Evolutionary conservation across 2,888 invertebrate species (phyloP).

Genomic region (Germaria angustata): DNA sequence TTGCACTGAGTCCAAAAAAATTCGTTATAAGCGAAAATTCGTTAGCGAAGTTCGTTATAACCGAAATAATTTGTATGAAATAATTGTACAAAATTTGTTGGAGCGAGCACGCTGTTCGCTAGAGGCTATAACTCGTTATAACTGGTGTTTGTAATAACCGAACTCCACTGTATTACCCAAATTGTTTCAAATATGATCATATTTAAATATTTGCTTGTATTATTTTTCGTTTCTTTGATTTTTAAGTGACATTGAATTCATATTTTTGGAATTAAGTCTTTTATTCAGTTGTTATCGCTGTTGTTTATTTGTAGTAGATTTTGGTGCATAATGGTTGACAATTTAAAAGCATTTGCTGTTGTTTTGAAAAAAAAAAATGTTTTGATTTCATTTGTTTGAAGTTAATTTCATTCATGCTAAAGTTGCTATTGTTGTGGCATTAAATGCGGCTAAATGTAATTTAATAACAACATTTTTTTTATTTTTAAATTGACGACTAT

Average conservation of each 20-base stretch:
- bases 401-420: not conserved
- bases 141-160: too few species aligned
- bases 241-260: constrained; percentile 10
- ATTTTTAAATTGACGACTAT: constrained; percentile 11
- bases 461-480: constrained; percentile 30
- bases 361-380: not conserved
- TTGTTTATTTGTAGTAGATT: not conserved
- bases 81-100: too few species aligned
- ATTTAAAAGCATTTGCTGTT: not conserved
- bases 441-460: constrained; percentile 31
- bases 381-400: constrained; percentile 14
- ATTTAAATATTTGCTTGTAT: not conserved
- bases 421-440: not conserved
- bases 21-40: too few species aligned
- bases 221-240: not conserved
- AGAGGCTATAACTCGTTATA: too few species aligned
- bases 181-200: too few species aligned
- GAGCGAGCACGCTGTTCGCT: too few species aligned
- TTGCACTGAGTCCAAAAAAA: too few species aligned
- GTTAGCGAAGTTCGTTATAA: too few species aligned
- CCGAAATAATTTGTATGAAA: too few species aligned
- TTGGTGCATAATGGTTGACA: constrained; percentile 3
- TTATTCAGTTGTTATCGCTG: not conserved
- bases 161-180: too few species aligned
- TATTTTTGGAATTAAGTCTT: not conserved